These are phyloP conservation scores for Heteromurus nitidus DNA, from an alignment of 2,888 invertebrate species.

Conservation along the genomic window DNA sequence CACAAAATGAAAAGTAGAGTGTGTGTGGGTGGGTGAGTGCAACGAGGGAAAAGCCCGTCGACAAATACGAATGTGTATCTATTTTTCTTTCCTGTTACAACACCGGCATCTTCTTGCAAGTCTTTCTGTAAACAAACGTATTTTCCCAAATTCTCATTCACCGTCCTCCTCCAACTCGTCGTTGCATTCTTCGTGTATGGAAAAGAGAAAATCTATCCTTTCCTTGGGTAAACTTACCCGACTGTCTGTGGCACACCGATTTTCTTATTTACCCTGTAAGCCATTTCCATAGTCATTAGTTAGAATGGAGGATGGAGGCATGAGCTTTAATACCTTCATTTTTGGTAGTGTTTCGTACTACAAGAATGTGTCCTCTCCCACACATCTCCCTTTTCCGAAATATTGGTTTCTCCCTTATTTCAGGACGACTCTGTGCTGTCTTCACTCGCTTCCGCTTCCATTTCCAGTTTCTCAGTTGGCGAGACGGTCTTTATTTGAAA, in stretches of 20 bases:
- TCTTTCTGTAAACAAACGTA: constrained; percentile 23
- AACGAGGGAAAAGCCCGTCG: background rate
- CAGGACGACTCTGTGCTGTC: no score
- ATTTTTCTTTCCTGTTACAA: constrained; percentile 23
- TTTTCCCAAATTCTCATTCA: constrained; percentile 9
- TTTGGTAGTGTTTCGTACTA: no score
- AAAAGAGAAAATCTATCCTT: background rate
- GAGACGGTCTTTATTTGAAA: constrained; percentile 16
- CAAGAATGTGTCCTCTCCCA: no score
- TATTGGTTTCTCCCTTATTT: no score
- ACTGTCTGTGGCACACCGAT: constrained; percentile 13
- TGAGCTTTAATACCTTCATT: no score
- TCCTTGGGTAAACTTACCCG: background rate
- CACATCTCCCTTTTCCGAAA: no score
- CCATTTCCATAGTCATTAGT: constrained; percentile 29
- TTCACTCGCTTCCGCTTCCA: background rate
- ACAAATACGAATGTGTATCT: constrained; percentile 27
- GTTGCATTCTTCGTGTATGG: no score
- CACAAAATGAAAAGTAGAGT: background rate
- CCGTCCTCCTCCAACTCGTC: background rate
- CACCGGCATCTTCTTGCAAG: background rate
- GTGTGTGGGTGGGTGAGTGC: no score
- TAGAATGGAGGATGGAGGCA: background rate
- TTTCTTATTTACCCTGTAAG: constrained; percentile 25
- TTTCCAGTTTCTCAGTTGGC: background rate